A percentile compares a stretch with the other conserved stretches of the same genome.
phyloP scores from a whole-genome alignment of 2,888 invertebrate species.

The Idaea aversata region DNA sequence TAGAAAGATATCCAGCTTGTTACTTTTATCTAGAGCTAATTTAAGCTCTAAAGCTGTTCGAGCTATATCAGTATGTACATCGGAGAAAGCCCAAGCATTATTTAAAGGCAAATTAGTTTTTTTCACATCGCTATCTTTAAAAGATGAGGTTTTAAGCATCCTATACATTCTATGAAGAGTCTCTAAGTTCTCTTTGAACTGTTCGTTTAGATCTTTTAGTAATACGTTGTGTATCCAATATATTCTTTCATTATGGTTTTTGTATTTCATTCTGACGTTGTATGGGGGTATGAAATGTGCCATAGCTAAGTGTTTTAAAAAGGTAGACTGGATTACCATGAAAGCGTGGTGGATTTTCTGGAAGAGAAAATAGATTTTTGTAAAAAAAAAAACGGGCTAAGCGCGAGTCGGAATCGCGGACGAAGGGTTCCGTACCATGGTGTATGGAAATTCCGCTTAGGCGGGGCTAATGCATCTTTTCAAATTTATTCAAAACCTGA shows the following conservation, averaged over 20 bases:
- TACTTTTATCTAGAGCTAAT: slow-evolving; percentile 60
- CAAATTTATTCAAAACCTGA: too few species aligned
- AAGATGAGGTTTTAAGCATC: slow-evolving; percentile 61
- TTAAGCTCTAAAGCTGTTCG: slow-evolving; percentile 62
- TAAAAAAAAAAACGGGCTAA: too few species aligned
- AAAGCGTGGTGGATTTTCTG: slow-evolving; percentile 76
- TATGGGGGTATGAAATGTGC: slow-evolving; percentile 52
- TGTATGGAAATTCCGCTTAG: too few species aligned
- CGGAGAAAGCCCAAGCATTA: slow-evolving; percentile 67
- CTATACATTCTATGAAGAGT: slow-evolving; percentile 66
- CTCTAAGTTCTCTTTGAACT: slow-evolving; percentile 55
- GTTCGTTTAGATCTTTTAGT: slow-evolving; percentile 46
- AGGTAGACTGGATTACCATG: slow-evolving; percentile 68
- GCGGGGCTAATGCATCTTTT: too few species aligned
- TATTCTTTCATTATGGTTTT: slow-evolving; percentile 68
- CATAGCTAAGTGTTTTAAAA: slow-evolving; percentile 67
- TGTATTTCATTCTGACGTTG: slow-evolving; percentile 48
- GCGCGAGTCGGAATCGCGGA: too few species aligned
- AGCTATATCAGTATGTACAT: slow-evolving; percentile 65
- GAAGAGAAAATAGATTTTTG: background rate
- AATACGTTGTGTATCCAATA: slow-evolving; percentile 65
- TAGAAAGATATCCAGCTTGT: slow-evolving; percentile 63
- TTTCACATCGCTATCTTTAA: slow-evolving; percentile 41
- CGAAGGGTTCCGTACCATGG: too few species aligned
- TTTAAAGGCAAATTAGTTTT: slow-evolving; percentile 53